Percentiles rank a stretch among this genome's conserved stretches.
Evolutionary conservation across 2,113 vertebrate genomes (phyloP).

Genomic region (Leucopsar rothschildi): DNA sequence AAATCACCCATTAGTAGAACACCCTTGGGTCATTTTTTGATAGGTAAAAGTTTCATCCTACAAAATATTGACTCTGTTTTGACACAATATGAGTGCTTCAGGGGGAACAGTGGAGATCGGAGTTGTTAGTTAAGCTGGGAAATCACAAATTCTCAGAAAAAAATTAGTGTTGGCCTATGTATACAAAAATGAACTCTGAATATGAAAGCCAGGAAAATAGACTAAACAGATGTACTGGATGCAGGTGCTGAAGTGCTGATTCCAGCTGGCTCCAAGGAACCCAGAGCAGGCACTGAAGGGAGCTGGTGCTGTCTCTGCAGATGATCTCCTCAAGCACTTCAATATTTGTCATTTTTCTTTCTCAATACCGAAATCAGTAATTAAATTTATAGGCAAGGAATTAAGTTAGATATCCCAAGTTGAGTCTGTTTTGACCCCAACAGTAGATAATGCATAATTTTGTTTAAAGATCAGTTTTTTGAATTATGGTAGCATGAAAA

Average conservation of each 20-base stretch:
- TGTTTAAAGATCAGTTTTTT: not conserved
- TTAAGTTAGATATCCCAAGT: not conserved
- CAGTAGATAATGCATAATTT: not conserved
- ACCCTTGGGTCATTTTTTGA: not conserved
- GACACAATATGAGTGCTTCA: accelerated
- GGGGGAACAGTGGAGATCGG: not conserved
- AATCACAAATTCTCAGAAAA: not conserved
- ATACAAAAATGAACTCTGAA: not conserved
- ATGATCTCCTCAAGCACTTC: not conserved
- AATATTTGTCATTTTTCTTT: not conserved
- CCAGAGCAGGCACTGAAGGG: not conserved
- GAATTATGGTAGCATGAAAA: not conserved
- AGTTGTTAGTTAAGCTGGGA: not conserved
- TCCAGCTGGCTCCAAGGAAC: not conserved
- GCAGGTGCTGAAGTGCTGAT: no score
- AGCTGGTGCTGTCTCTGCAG: not conserved
- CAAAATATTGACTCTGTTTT: not conserved
- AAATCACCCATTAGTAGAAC: not conserved
- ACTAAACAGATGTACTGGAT: not conserved
- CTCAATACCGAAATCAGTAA: not conserved
- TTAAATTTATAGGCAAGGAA: not conserved
- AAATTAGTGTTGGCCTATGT: not conserved
- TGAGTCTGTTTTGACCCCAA: not conserved
- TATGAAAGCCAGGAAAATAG: not conserved
- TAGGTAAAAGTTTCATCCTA: not conserved